These are phyloP conservation scores for Lipotes vexillifer DNA, from an alignment of 2,113 vertebrate species.

Conservation along the genomic window DNA sequence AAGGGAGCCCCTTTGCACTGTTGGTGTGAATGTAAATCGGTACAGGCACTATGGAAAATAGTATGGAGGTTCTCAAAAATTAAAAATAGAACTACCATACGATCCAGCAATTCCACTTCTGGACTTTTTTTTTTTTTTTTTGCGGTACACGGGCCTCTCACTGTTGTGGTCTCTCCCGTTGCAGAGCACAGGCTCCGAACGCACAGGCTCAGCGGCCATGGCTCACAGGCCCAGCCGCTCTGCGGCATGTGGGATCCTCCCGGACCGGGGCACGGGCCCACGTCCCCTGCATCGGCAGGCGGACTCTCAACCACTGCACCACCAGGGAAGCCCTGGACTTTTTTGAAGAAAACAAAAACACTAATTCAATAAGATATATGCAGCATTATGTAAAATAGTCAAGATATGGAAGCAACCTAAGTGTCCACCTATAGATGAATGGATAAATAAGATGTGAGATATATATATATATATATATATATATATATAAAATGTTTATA, in stretches of 20 bases:
- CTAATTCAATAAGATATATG: background rate
- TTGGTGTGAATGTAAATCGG: background rate
- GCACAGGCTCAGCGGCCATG: too few relatives aligned
- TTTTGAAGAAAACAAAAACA: background rate
- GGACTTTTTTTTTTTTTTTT: background rate
- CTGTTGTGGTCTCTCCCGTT: too few relatives aligned
- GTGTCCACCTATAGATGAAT: background rate
- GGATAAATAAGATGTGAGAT: background rate
- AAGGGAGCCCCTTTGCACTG: background rate
- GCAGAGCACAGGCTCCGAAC: too few relatives aligned
- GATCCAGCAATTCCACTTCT: background rate
- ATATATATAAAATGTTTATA: background rate
- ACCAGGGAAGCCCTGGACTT: too few relatives aligned
- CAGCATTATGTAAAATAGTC: background rate
- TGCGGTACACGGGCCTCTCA: too few relatives aligned
- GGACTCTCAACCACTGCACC: too few relatives aligned
- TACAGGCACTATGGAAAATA: background rate
- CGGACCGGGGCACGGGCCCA: too few relatives aligned
- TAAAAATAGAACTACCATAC: background rate
- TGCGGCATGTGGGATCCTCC: too few relatives aligned
- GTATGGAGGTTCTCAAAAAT: background rate
- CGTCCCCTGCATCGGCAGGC: too few relatives aligned
- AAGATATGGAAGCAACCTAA: background rate
- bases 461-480: background rate
- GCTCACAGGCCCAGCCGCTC: too few relatives aligned